phyloP scores from a whole-genome alignment of 2,888 invertebrate species.

The Drosophila austrosaltans region DNA sequence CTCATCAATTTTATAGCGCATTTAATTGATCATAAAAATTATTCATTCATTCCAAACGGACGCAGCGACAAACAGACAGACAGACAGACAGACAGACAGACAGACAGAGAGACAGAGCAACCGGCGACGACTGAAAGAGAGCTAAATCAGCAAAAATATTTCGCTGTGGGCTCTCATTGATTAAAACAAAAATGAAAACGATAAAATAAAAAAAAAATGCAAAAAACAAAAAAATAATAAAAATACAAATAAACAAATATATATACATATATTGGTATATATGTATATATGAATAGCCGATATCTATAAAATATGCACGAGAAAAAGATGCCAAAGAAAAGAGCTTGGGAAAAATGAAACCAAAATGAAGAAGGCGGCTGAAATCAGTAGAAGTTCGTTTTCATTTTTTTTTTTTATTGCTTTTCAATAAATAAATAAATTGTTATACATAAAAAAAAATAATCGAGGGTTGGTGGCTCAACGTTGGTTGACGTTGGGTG shows the following conservation, averaged over 20 bases:
- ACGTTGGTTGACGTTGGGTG: constrained; percentile 13
- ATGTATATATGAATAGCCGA: constrained; percentile 43
- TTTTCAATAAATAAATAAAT: constrained; percentile 16
- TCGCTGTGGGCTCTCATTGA: constrained; percentile 38
- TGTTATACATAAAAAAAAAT: constrained; percentile 51
- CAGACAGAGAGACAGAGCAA: constrained; percentile 1
- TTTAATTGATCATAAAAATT: constrained; percentile 75
- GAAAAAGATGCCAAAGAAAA: constrained; percentile 30
- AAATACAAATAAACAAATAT: constrained; percentile 31
- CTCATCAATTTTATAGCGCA: constrained; percentile 73
- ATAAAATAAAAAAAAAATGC: constrained; percentile 1
- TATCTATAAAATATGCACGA: constrained; percentile 69
- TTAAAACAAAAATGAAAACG: constrained; percentile 19
- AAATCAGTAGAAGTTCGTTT: constrained; percentile 24
- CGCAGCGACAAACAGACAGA: constrained; percentile 18
- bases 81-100: constrained; percentile 8
- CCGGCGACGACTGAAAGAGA: constrained; percentile 25
- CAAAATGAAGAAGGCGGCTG: constrained; percentile 38
- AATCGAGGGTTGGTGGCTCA: constrained; percentile 40
- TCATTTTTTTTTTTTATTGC: background rate
- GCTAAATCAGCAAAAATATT: constrained; percentile 57
- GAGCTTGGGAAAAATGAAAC: constrained; percentile 48
- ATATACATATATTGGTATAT: background rate
- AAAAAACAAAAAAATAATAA: constrained; percentile 6
- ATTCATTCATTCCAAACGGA: constrained; percentile 66